Evolutionary conservation across 2,113 vertebrate genomes (phyloP).

Genomic region (Myrmophylax atrothorax): DNA sequence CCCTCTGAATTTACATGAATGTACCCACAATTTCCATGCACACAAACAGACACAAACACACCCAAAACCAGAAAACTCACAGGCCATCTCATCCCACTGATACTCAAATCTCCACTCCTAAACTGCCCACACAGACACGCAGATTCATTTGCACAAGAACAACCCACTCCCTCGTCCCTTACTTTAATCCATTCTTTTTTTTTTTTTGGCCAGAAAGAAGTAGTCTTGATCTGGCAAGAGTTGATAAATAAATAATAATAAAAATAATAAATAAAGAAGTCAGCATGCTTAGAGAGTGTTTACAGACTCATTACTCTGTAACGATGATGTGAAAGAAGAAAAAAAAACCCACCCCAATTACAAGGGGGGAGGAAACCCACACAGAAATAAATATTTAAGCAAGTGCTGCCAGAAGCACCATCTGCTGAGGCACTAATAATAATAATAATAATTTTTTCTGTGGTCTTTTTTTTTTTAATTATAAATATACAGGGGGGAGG

Average conservation of each 20-base stretch:
- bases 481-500: background rate
- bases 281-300: slow-evolving; percentile 76
- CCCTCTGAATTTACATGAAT: background rate
- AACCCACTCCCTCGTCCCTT: background rate
- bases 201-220: background rate
- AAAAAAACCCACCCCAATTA: slow-evolving; percentile 81
- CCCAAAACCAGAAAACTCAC: background rate
- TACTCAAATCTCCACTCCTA: background rate
- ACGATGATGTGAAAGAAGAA: slow-evolving; percentile 77
- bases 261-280: slow-evolving; percentile 71
- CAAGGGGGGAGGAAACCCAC: slow-evolving; percentile 78
- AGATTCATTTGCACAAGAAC: background rate
- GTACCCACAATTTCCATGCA: background rate
- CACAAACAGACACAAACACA: background rate
- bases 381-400: slow-evolving; percentile 91
- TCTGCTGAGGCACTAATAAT: slow-evolving; percentile 83
- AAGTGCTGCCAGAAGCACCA: slow-evolving; percentile 89
- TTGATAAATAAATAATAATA: slow-evolving; percentile 69
- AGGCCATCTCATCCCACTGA: background rate
- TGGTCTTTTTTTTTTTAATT: slow-evolving; percentile 53
- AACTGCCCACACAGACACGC: background rate
- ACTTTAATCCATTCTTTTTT: background rate
- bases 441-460: slow-evolving; percentile 63
- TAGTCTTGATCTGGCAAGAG: slow-evolving; percentile 36
- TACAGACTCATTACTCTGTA: slow-evolving; percentile 84